These are phyloP conservation scores for Chelonus formosanus DNA, from an alignment of 2,888 invertebrate species.

Conservation along the genomic window DNA sequence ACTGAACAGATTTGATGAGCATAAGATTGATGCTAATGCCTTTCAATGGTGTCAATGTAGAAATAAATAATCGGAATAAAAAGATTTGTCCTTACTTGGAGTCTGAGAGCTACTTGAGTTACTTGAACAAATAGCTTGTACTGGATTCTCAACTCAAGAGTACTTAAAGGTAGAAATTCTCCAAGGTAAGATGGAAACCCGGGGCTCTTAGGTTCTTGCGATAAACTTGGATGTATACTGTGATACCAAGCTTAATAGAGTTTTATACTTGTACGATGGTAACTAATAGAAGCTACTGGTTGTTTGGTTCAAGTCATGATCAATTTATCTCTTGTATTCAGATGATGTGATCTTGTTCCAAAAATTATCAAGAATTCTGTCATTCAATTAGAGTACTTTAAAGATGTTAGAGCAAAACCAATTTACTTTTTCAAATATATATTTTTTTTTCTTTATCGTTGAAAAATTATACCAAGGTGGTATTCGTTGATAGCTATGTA, in stretches of 20 bases:
- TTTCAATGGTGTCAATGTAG: too few relatives aligned
- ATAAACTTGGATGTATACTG: conserved; percentile 15
- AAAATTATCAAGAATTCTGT: not conserved
- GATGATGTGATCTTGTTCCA: conserved; percentile 1
- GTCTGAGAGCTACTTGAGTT: conserved; percentile 6
- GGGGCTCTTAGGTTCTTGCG: conserved; percentile 3
- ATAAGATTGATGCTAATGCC: too few relatives aligned
- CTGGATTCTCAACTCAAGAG: conserved; percentile 9
- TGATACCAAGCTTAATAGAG: conserved; percentile 7
- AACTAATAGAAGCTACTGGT: conserved; percentile 3
- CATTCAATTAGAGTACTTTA: not conserved
- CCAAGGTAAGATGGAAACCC: conserved; percentile 3
- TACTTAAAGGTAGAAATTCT: conserved; percentile 19
- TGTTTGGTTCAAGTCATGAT: not conserved
- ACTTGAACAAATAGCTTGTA: conserved; percentile 18
- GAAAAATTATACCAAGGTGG: too few relatives aligned
- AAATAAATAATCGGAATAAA: not conserved
- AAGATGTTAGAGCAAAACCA: not conserved
- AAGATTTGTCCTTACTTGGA: conserved; percentile 15
- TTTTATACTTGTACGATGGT: not conserved
- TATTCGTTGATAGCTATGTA: too few relatives aligned
- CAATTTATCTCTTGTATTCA: not conserved
- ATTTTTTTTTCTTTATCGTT: too few relatives aligned
- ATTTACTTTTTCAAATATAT: too few relatives aligned
- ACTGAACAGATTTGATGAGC: too few relatives aligned